Evolutionary conservation across 1,140 invertebrate genomes (phyloP).

Genomic region (Lordiphosa clarofinis): DNA sequence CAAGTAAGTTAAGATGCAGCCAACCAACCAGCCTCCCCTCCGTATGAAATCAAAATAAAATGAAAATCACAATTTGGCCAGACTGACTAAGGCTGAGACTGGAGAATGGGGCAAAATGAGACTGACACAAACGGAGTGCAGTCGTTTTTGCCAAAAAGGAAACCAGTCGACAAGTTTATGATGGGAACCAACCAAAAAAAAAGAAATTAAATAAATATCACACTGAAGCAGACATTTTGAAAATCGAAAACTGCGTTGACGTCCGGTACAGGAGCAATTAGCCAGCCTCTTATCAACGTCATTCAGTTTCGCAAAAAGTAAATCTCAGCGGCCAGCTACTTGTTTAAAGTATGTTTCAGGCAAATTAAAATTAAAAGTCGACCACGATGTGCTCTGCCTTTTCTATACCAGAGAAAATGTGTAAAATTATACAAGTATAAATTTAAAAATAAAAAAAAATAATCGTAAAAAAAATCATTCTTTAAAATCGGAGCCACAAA

Average conservation of each 20-base stretch:
- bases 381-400: too few relatives aligned
- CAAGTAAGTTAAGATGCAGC: slow-evolving; percentile 26
- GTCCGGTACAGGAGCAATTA: slow-evolving; percentile 66
- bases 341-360: not conserved
- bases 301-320: slow-evolving; percentile 45
- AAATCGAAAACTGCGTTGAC: slow-evolving; percentile 67
- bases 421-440: too few relatives aligned
- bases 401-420: too few relatives aligned
- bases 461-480: too few relatives aligned
- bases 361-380: too few relatives aligned
- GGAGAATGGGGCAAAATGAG: not conserved
- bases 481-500: too few relatives aligned
- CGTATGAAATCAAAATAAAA: slow-evolving; percentile 64
- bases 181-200: slow-evolving; percentile 54
- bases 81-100: slow-evolving; percentile 15
- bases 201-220: slow-evolving; percentile 15
- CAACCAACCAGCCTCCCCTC: slow-evolving; percentile 39
- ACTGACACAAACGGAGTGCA: slow-evolving; percentile 59
- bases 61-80: slow-evolving; percentile 58
- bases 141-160: slow-evolving; percentile 65
- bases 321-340: slow-evolving; percentile 53
- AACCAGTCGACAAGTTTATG: slow-evolving; percentile 70
- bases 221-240: slow-evolving; percentile 34
- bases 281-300: slow-evolving; percentile 56
- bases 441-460: too few relatives aligned